Evolutionary conservation across 1,140 invertebrate genomes (phyloP).

Genomic region (Sarcophaga bullata): DNA sequence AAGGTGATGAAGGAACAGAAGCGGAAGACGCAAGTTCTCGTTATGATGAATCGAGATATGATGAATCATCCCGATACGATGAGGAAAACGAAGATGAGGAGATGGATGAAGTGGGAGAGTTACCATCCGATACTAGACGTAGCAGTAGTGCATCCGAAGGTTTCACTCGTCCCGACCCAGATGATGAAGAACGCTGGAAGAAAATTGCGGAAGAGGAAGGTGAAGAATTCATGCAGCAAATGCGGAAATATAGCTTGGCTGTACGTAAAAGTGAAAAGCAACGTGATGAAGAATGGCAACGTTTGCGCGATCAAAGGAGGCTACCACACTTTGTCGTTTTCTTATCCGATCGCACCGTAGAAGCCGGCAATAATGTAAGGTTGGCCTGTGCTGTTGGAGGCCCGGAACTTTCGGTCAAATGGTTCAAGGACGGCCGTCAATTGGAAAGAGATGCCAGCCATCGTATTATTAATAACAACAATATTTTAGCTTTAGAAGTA

Average conservation of each 20-base stretch:
- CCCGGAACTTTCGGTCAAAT: slow-evolving; percentile 81
- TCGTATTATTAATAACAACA: slow-evolving; percentile 72
- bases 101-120: slow-evolving; percentile 41
- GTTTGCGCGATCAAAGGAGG: slow-evolving; percentile 56
- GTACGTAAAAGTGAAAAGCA: slow-evolving; percentile 59
- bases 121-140: slow-evolving; percentile 52
- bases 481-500: slow-evolving; percentile 82
- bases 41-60: slow-evolving; percentile 45
- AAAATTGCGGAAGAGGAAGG: slow-evolving; percentile 61
- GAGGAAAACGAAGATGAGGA: slow-evolving; percentile 50
- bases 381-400: slow-evolving; percentile 88
- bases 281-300: slow-evolving; percentile 64
- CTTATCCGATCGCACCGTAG: slow-evolving; percentile 80
- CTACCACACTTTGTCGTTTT: slow-evolving; percentile 69
- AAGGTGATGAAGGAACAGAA: slow-evolving; percentile 51
- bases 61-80: slow-evolving; percentile 50
- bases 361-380: slow-evolving; percentile 78
- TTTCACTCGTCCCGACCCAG: slow-evolving; percentile 59
- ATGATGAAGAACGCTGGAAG: slow-evolving; percentile 61
- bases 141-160: slow-evolving; percentile 61
- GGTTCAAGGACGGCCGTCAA: slow-evolving; percentile 81
- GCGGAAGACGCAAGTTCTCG: slow-evolving; percentile 46
- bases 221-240: slow-evolving; percentile 62
- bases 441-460: slow-evolving; percentile 69
- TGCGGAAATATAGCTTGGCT: slow-evolving; percentile 62